Base-by-base conservation (phyloP, 2,797 vertebrate species). In the Sternotherus odoratus region DNA sequence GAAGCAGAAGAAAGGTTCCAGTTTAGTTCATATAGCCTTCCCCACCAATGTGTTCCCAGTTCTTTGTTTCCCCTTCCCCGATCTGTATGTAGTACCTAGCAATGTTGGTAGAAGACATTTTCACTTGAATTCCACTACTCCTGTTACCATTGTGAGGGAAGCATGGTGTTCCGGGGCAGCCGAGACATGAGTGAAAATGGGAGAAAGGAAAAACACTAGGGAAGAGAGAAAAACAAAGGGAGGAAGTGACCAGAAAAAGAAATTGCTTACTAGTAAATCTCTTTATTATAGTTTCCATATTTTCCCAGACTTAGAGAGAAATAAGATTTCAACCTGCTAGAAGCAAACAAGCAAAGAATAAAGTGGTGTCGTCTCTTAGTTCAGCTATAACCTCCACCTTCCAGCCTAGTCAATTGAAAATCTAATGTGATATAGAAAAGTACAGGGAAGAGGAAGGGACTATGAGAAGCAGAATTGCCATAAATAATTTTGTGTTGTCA, bases 191-290 rank as follows among this genome's bases (percentile, higher is more conserved):
- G 36, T 39, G n/a, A 15, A 24, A 36, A n/a, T 69, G 17, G 23
- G 90, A 82, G 66, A 88, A 83, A 3, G 36, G 3, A 57, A 57
- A 57, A 57, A 15, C 56, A 57, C 12, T 30, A 57, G 28, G 21
- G 13, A 79, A 79, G 16, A 39, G 0, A 43, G 90, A 88, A 91
- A 92, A 57, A 75, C 12, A 87, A 90, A 88, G 83, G 4, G 4
- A 23, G 2, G 49, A 10, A 57, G 28, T 57, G 56, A 57, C 28
- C 28, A 57, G 56, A 57, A 57, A 57, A 57, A 57, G 12, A 57
- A 30, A 30, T 57, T 30, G 28, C 28, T 57, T 57, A 57, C 6
- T 57, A 57, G 28, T 33, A 57, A 57, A 33, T 57, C 57, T 83
- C 19, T 63, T 91, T 10, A 8, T 87, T 0, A 11, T 53, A 74